These are phyloP conservation scores for Platycheirus albimanus DNA, from an alignment of 2,888 invertebrate genomes.

Conservation along the genomic window DNA sequence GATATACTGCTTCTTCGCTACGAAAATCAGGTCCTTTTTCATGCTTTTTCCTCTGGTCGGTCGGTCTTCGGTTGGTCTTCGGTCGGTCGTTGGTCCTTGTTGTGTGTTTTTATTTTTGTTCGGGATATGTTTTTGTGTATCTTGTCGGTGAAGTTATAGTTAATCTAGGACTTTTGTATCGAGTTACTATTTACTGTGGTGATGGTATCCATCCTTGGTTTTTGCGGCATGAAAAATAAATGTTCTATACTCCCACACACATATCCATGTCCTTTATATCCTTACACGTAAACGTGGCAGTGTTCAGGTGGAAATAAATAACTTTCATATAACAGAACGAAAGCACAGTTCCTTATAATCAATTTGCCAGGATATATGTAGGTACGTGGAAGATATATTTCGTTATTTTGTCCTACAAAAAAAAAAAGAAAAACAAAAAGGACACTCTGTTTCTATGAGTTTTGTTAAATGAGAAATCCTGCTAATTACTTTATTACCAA, in stretches of 20 bases:
- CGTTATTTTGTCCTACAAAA: constrained; percentile 16
- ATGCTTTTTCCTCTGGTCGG: constrained; percentile 20
- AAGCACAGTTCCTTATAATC: constrained; percentile 59
- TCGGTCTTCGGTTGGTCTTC: not conserved
- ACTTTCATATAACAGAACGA: too few relatives aligned
- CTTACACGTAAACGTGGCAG: constrained; percentile 3
- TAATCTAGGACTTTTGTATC: constrained; percentile 62
- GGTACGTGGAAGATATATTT: constrained; percentile 68
- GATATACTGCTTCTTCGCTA: not conserved
- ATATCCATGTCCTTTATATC: constrained; percentile 30
- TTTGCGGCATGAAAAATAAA: constrained; percentile 66
- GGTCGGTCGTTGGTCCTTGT: constrained; percentile 32
- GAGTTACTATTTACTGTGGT: constrained; percentile 40
- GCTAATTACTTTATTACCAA: constrained; percentile 73
- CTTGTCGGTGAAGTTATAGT: constrained; percentile 63
- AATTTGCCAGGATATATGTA: constrained; percentile 73
- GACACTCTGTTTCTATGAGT: constrained; percentile 33
- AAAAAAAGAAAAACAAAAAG: constrained; percentile 34
- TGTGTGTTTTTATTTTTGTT: constrained; percentile 58
- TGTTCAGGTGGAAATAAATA: constrained; percentile 59
- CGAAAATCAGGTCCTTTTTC: constrained; percentile 26
- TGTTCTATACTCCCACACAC: constrained; percentile 1
- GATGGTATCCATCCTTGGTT: constrained; percentile 43
- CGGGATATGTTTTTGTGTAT: constrained; percentile 24
- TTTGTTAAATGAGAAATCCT: constrained; percentile 68